A percentile compares a stretch with the other conserved stretches of the same genome.
Conservation (phyloP, 2,113 vertebrate species). For the Stegostoma tigrinum region DNA sequence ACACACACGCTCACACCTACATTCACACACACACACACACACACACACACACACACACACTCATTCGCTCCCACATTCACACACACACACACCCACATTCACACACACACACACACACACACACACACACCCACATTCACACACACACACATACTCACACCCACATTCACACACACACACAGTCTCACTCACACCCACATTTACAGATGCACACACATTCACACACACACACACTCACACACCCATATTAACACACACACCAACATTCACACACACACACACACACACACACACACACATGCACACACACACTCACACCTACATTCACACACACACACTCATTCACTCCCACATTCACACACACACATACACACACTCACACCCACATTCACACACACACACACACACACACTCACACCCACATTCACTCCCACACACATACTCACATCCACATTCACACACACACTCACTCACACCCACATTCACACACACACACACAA, state of each 20-base stretch:
- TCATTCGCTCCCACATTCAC: too few species aligned
- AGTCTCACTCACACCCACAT: too few species aligned
- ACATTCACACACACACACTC: too few species aligned
- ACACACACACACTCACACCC: too few species aligned
- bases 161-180: not conserved
- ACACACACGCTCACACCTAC: not conserved
- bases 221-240: too few species aligned
- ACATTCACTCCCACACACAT: too few species aligned
- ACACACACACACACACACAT: not conserved
- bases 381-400: too few species aligned
- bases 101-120: too few species aligned
- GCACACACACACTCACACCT: too few species aligned
- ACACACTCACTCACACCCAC: not conserved
- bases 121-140: not conserved
- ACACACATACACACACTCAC: not conserved
- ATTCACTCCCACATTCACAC: not conserved
- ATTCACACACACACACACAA: not conserved
- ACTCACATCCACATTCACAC: too few species aligned
- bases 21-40: not conserved
- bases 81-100: too few species aligned
- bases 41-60: not conserved
- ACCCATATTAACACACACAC: not conserved
- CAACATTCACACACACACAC: not conserved
- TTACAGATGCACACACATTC: too few species aligned
- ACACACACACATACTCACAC: not conserved